Evolutionary conservation across 2,888 invertebrate species (phyloP), one percentile per base, ranked within the genome.

Genomic region (Hololepta plana): DNA sequence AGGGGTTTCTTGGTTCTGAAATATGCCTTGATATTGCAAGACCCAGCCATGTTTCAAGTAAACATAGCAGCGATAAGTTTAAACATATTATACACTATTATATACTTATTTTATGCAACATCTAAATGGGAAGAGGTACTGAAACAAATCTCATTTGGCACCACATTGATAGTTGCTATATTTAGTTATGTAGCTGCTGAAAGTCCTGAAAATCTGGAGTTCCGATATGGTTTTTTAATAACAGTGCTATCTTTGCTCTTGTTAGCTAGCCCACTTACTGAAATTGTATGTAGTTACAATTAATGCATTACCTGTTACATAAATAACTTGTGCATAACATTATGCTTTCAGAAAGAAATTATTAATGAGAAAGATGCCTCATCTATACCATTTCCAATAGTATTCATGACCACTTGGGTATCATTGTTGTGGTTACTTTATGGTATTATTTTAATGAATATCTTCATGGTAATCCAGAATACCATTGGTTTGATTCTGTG

Each of bases 321-420:
- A n/a, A n/a, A n/a, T n/a, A n/a, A n/a, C n/a, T n/a, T n/a, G n/a
- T n/a, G n/a, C n/a, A n/a, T n/a, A n/a, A n/a, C n/a, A n/a, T n/a
- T n/a, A n/a, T n/a, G n/a, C n/a, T 59, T 60, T 27, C 60, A 85
- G 85, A 62, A 63, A 38, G 64, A 75, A 30, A 76, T 93, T 28
- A 68, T 93, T 15, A 60, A 59, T 43, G 76, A 75, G 9, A 72
- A 80, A 55, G 84, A 79, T 50, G 82, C 90, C 0, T 82, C 77
- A 33, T 71, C 73, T 17, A 61, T 95, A 53, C 90, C 91, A 4
- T 82, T 91, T 49, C 82, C 87, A 5, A 62, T 93, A 31, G 87
- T 88, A 42, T 54, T 82, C 16, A 74, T 80, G 38, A 87, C 81
- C 35, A 67, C 82, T 15, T 43, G 84, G 4, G 84, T 90, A 8